phyloP scores from a whole-genome alignment of 2,113 vertebrate genomes.

The Scopus umbretta region DNA sequence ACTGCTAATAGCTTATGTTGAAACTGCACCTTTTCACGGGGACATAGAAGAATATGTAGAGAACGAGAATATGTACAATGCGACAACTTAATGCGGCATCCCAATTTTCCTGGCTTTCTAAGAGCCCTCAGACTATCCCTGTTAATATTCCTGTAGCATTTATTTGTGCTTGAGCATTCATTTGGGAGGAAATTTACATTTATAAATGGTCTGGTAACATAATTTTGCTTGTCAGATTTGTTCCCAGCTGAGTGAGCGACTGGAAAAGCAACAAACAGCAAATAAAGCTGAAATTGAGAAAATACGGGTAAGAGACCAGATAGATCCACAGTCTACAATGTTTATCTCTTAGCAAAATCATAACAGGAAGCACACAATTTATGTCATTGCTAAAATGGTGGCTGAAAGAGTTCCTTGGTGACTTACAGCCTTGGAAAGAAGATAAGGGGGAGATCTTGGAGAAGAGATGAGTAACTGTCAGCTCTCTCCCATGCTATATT shows the following conservation, averaged over 20 bases:
- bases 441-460: background rate
- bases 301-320: conserved; percentile 85
- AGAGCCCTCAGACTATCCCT: background rate
- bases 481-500: background rate
- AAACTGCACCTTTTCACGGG: background rate
- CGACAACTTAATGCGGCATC: background rate
- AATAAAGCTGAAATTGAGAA: conserved; percentile 94
- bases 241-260: conserved; percentile 94
- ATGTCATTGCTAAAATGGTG: background rate
- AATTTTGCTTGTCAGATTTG: conserved; percentile 83
- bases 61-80: background rate
- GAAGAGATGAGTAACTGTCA: background rate
- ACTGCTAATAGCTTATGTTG: background rate
- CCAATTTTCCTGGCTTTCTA: background rate
- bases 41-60: background rate
- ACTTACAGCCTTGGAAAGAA: background rate
- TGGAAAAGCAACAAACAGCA: conserved; percentile 94
- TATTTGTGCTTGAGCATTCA: conserved; percentile 8
- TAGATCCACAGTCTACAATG: background rate
- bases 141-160: background rate
- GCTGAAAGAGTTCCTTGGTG: background rate
- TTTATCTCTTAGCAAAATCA: background rate
- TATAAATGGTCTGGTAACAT: conserved; percentile 27
- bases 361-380: background rate
- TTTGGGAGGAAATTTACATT: conserved; percentile 14